Evolutionary conservation across 2,888 invertebrate genomes (phyloP), one percentile per base, ranked within the genome.

Genomic region (Alitta virens): DNA sequence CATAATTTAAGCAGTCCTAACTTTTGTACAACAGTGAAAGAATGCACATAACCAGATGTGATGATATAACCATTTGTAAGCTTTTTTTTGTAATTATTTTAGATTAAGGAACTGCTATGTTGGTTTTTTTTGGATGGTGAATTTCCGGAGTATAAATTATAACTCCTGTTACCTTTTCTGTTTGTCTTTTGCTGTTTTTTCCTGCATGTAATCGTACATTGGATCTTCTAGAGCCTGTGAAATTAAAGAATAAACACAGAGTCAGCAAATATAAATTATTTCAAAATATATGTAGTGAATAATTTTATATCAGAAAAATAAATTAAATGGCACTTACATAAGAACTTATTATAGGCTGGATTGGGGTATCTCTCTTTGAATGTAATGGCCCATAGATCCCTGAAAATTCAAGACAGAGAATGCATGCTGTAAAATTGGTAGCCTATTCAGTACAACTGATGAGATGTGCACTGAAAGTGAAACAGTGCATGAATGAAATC

Each of bases 141-240:
- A 40, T 40, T 40, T 40, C 40, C 9, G 40, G 9, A 12, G 16
- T 40, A 40, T 16, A 40, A 40, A 16, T 40, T 40, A 16, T 40
- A 40, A 40, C 9, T 40, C 40, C 16, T 12, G 9, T 40, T 33
- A 59, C 59, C 59, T 59, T 18, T 50, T 51, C 18, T 52, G 33
- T 25, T 59, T 59, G 16, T 59, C 59, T 18, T 24, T 33, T 16
- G 26, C 26, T 38, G 27, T 51, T 33, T 59, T 59, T 16, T 59
- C 38, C 25, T 59, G 49, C 59, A 59, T 59, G 24, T 59, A 59
- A 16, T 59, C 59, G 21, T 59, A 59, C 59, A 59, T 59, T 7
- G 59, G 59, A 40, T 59, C 59, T 23, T 59, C 59, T 18, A 59
- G 25, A 26, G 49, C 49, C 59, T 59, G 52, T 1, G 21, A 40